phyloP scores from a whole-genome alignment of 2,888 invertebrate species.

The Sturmia bella region DNA sequence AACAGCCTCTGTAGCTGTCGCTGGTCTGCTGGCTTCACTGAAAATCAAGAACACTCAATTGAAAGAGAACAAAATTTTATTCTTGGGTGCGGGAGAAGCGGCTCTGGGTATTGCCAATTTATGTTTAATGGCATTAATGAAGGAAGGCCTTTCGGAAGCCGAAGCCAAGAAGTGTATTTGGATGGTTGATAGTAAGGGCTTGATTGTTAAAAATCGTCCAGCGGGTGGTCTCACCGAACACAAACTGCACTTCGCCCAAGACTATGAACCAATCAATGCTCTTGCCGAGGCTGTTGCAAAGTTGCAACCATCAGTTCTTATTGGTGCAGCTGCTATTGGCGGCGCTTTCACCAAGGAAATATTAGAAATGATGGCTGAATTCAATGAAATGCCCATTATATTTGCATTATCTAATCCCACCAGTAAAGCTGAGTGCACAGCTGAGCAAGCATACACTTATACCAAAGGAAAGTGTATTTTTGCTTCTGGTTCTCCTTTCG shows the following conservation, averaged over 20 bases:
- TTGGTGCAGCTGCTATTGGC: constrained; percentile 96
- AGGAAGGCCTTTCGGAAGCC: constrained; percentile 89
- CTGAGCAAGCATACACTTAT: constrained; percentile 95
- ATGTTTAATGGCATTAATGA: constrained; percentile 95
- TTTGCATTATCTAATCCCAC: constrained; percentile 99
- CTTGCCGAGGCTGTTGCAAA: constrained; percentile 90
- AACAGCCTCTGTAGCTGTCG: constrained; percentile 97
- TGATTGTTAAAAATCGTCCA: constrained; percentile 93
- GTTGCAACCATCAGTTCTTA: constrained; percentile 94
- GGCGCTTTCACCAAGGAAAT: constrained; percentile 96
- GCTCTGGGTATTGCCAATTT: constrained; percentile 96
- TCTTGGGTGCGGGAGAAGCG: constrained; percentile 99
- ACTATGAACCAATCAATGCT: constrained; percentile 88
- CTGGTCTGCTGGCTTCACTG: constrained; percentile 94
- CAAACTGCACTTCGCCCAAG: constrained; percentile 91
- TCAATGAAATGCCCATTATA: constrained; percentile 94
- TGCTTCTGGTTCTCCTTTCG: constrained; percentile 98
- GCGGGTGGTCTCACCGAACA: constrained; percentile 91
- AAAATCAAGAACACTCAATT: constrained; percentile 91
- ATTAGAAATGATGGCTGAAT: constrained; percentile 91
- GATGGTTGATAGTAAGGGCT: constrained; percentile 97
- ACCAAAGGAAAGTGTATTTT: constrained; percentile 96
- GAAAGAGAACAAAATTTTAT: constrained; percentile 92
- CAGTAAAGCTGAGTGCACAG: constrained; percentile 99
- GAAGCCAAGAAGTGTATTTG: constrained; percentile 93